A percentile compares a stretch with the other conserved stretches of the same genome.
Conservation (phyloP, 2,888 invertebrate species). For the Zygothrica quintamaculata region DNA sequence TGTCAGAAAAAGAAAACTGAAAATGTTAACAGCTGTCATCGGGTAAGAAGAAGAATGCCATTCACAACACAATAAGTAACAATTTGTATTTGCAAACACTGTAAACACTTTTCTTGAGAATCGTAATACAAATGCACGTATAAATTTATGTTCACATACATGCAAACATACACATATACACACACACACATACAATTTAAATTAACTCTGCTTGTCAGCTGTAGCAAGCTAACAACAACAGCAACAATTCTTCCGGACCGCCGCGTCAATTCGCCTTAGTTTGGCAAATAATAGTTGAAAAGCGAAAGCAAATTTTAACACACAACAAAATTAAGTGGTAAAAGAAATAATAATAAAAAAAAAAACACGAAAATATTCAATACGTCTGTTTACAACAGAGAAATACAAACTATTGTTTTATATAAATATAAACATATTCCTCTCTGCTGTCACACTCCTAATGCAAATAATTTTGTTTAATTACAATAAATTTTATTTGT, state of each 20-base stretch:
- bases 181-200: slow-evolving; percentile 16
- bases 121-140: background rate
- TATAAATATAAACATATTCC: too few species aligned
- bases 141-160: too few species aligned
- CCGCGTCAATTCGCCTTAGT: slow-evolving; percentile 33
- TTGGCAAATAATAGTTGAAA: slow-evolving; percentile 34
- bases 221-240: slow-evolving; percentile 17
- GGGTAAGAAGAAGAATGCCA: slow-evolving; percentile 3
- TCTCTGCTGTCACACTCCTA: too few species aligned
- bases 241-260: slow-evolving; percentile 2
- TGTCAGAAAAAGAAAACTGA: slow-evolving; percentile 6
- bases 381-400: too few species aligned
- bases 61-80: too few species aligned
- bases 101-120: background rate
- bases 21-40: slow-evolving; percentile 1
- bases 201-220: slow-evolving; percentile 42
- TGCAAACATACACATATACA: background rate
- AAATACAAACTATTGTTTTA: background rate
- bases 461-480: too few species aligned
- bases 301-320: slow-evolving; percentile 38
- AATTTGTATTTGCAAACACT: background rate
- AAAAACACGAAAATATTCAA: too few species aligned
- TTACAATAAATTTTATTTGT: background rate
- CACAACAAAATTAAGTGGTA: slow-evolving; percentile 1
- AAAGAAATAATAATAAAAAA: slow-evolving; percentile 16